Evolutionary conservation across 2,113 vertebrate species (phyloP).

Genomic region (Phoenicopterus ruber): DNA sequence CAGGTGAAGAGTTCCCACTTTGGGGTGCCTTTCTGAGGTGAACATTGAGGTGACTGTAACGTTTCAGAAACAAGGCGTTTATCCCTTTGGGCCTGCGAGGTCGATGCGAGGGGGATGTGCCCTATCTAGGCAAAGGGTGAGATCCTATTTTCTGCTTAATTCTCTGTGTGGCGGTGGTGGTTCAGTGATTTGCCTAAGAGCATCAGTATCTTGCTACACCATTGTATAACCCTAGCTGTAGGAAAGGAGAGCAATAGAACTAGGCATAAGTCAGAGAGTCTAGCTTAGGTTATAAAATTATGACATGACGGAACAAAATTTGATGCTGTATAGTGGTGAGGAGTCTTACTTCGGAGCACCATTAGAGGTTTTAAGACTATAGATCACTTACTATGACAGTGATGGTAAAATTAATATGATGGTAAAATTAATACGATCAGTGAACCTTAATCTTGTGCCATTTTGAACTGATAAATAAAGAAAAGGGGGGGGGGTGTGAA

Average conservation of each 20-base stretch:
- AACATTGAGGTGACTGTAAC: background rate
- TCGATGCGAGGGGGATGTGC: accelerated
- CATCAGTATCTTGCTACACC: background rate
- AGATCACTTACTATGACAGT: background rate
- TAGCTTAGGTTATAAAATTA: background rate
- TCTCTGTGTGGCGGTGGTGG: background rate
- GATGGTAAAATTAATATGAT: background rate
- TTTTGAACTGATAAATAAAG: background rate
- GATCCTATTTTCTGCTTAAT: background rate
- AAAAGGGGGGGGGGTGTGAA: background rate
- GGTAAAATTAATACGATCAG: background rate
- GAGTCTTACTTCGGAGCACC: background rate
- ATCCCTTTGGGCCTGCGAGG: background rate
- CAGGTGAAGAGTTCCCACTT: background rate
- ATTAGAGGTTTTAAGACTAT: background rate
- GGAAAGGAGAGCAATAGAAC: background rate
- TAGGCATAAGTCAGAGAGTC: background rate
- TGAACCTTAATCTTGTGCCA: background rate
- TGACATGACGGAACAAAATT: background rate
- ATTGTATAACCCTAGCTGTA: background rate
- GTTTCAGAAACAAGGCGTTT: background rate
- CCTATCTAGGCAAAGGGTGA: background rate
- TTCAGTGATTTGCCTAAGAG: background rate
- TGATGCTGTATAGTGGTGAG: background rate
- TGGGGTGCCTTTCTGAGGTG: background rate